Conservation (phyloP, 2,888 invertebrate species). For the Ceraclea dissimilis region DNA sequence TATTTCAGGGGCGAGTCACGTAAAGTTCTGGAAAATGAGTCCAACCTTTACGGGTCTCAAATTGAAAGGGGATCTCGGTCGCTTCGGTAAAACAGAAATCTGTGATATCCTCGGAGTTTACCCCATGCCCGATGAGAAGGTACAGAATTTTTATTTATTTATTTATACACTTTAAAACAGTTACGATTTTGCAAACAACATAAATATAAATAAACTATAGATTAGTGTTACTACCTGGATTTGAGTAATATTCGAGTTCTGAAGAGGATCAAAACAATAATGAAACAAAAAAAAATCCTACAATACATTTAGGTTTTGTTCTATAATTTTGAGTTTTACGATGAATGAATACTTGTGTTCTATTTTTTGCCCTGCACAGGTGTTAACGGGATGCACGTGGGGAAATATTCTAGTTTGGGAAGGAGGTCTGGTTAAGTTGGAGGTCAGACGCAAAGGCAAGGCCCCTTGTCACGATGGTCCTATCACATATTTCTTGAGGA, state of each 20-base stretch:
- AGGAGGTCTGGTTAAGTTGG: slow-evolving; percentile 77
- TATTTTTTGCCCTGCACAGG: slow-evolving; percentile 36
- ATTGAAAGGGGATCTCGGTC: slow-evolving; percentile 77
- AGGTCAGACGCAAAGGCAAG: slow-evolving; percentile 64
- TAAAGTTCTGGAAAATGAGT: slow-evolving; percentile 92
- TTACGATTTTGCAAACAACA: background rate
- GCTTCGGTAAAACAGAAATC: slow-evolving; percentile 88
- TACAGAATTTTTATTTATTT: slow-evolving; percentile 28
- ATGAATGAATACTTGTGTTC: background rate
- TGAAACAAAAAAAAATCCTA: background rate
- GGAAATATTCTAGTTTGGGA: slow-evolving; percentile 91
- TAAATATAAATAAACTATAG: too few relatives aligned
- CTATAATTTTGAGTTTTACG: too few relatives aligned
- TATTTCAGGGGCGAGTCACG: slow-evolving; percentile 58
- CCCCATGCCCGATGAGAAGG: slow-evolving; percentile 85
- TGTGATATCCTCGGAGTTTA: slow-evolving; percentile 80
- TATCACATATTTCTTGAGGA: slow-evolving; percentile 42
- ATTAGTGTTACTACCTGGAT: too few relatives aligned
- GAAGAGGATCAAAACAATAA: too few relatives aligned
- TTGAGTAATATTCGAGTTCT: too few relatives aligned
- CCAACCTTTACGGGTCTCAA: slow-evolving; percentile 86
- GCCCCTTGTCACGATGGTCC: slow-evolving; percentile 69
- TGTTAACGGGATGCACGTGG: slow-evolving; percentile 82
- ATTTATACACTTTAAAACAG: background rate
- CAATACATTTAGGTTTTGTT: too few relatives aligned